A percentile compares a stretch with the other conserved stretches of the same genome.
These are phyloP conservation scores for Vulpes vulpes DNA, from an alignment of 2,113 vertebrate genomes.

Conservation along the genomic window DNA sequence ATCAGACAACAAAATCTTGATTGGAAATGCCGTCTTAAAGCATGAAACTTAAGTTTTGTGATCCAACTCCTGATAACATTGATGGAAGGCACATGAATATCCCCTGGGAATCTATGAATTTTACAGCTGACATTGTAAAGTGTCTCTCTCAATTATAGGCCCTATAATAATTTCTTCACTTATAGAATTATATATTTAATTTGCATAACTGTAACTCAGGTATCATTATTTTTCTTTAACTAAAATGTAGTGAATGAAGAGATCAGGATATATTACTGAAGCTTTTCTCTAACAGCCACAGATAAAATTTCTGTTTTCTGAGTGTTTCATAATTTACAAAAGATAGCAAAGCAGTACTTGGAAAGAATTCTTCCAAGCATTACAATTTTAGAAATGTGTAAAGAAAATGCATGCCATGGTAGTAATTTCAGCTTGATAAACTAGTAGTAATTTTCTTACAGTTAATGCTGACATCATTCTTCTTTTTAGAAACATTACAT, in stretches of 20 bases:
- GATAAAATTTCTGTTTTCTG: not conserved
- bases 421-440: not conserved
- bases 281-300: not conserved
- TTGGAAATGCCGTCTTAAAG: slow-evolving; percentile 40
- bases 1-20: slow-evolving; percentile 55
- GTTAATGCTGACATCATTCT: not conserved
- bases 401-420: not conserved
- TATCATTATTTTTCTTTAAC: not conserved
- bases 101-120: not conserved
- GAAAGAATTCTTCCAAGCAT: not conserved
- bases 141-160: not conserved
- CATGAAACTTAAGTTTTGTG: not conserved
- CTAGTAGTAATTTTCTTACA: not conserved
- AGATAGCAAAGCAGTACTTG: not conserved
- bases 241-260: not conserved
- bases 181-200: not conserved
- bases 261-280: not conserved
- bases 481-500: not conserved
- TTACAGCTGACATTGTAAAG: not conserved
- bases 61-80: slow-evolving; percentile 2
- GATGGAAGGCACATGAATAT: not conserved
- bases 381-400: not conserved
- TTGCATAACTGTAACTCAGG: not conserved
- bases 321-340: not conserved
- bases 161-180: not conserved